Evolutionary conservation across 2,797 vertebrate species (phyloP).

Genomic region (Syncerus caffer): DNA sequence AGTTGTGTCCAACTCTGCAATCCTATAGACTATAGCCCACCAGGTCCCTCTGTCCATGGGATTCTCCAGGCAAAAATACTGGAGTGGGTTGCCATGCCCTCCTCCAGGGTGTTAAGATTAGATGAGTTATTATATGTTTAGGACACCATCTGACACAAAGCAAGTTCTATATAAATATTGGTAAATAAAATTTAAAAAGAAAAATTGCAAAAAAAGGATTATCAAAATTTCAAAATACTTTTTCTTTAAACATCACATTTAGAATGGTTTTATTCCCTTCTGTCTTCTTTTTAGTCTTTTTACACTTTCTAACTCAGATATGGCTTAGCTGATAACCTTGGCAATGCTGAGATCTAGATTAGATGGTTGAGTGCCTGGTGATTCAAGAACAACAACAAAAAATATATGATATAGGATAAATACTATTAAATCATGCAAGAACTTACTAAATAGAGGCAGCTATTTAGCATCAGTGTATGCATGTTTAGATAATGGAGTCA

Average conservation of each 20-base stretch:
- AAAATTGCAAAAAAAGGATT: not conserved
- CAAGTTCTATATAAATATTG: not conserved
- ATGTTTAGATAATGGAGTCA: not conserved
- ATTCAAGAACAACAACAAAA: not conserved
- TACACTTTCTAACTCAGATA: not conserved
- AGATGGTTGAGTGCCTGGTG: not conserved
- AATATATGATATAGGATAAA: not conserved
- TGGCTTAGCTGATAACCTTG: not conserved
- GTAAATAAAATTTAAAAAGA: constrained; percentile 23
- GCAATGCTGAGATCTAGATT: not conserved
- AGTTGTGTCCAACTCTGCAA: not conserved
- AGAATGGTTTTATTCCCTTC: not conserved
- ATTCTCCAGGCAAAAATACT: not conserved
- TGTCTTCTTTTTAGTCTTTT: not conserved
- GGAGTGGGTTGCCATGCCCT: not conserved
- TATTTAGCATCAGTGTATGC: not conserved
- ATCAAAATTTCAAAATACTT: constrained; percentile 1
- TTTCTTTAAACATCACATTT: not conserved
- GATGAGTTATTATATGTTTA: not conserved
- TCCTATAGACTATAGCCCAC: not conserved
- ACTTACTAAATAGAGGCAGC: not conserved
- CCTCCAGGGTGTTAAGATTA: not conserved
- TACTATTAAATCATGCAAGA: not conserved
- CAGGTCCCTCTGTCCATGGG: not conserved
- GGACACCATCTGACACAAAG: not conserved